These are phyloP conservation scores for Eristalinus aeneus DNA, from an alignment of 2,888 invertebrate species.

Conservation along the genomic window DNA sequence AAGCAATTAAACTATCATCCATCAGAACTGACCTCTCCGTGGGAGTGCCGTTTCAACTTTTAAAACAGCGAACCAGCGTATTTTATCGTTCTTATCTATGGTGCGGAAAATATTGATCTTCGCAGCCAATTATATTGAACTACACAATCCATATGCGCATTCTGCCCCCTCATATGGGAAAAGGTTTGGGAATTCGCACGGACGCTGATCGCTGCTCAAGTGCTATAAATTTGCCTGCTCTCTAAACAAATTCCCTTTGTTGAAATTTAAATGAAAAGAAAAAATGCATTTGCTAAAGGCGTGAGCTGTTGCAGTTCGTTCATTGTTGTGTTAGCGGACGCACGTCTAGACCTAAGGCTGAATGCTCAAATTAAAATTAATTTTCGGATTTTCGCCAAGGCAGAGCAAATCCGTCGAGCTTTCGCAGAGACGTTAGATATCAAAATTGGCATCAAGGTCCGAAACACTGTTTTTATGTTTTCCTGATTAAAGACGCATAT, in stretches of 20 bases:
- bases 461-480: neutral
- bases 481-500: neutral
- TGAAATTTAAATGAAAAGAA: neutral
- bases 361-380: neutral
- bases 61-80: neutral
- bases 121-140: conserved; percentile 20
- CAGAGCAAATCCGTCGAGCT: neutral
- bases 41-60: conserved; percentile 12
- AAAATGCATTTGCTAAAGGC: neutral
- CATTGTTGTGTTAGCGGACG: neutral
- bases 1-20: conserved; percentile 8
- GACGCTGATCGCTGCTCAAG: neutral
- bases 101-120: conserved; percentile 13
- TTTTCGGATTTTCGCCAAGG: neutral
- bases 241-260: conserved; percentile 7
- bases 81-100: conserved; percentile 4
- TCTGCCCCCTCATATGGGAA: neutral
- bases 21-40: neutral
- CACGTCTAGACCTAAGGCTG: neutral
- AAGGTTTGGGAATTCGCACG: neutral
- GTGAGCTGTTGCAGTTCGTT: neutral
- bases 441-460: neutral
- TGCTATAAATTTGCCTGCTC: conserved; percentile 4
- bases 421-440: neutral
- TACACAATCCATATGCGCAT: conserved; percentile 24